Conservation (phyloP, 2,888 invertebrate genomes). For the Lasius fuliginosus region DNA sequence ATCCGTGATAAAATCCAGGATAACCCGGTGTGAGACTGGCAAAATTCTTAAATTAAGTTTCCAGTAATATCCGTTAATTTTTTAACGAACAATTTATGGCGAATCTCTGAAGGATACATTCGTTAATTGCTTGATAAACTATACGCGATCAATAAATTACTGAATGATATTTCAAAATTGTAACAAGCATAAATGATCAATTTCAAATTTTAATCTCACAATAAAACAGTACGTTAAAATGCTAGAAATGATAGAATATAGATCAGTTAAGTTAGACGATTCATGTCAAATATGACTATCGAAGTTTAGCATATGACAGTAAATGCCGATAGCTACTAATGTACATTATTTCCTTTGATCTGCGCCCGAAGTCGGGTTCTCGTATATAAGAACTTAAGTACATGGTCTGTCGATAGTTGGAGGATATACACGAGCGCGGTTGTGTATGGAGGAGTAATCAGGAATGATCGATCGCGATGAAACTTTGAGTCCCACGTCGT, state of each 20-base stretch:
- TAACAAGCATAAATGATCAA: background rate
- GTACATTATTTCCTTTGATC: conserved; percentile 44
- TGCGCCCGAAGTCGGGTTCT: conserved; percentile 16
- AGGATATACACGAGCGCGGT: conserved; percentile 9
- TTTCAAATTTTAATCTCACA: background rate
- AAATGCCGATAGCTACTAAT: conserved; percentile 43
- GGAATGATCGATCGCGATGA: conserved; percentile 61
- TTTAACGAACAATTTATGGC: background rate
- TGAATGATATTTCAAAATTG: background rate
- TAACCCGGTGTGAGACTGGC: background rate
- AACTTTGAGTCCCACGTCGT: conserved; percentile 36
- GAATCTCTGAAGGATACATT: background rate
- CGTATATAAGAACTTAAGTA: conserved; percentile 48
- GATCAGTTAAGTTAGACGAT: background rate
- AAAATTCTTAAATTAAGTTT: conserved; percentile 2
- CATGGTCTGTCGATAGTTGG: conserved; percentile 51
- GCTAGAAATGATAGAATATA: background rate
- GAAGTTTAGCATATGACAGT: conserved; percentile 29
- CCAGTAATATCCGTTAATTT: background rate
- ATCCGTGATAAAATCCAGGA: background rate
- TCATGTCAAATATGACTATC: conserved; percentile 28
- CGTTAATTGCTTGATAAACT: background rate
- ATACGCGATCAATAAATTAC: background rate
- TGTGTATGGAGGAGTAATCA: conserved; percentile 61
- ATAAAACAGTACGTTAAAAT: background rate